Evolutionary conservation across 2,888 invertebrate species (phyloP).

Genomic region (Tachina lurida): DNA sequence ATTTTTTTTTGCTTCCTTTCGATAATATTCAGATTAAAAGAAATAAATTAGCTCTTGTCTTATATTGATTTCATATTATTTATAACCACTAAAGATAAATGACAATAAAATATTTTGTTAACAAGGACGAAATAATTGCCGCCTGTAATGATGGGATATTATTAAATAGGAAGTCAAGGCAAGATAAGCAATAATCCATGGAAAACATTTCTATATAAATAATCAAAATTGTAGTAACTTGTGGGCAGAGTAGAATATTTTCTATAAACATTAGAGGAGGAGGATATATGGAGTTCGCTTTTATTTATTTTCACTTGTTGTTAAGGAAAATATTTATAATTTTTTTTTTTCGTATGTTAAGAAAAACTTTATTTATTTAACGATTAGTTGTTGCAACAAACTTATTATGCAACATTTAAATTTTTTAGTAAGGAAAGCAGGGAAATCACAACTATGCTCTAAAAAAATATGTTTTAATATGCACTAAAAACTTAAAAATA

Average conservation of each 20-base stretch:
- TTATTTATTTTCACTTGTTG: too few species aligned
- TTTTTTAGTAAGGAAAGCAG: too few species aligned
- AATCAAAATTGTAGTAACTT: not conserved
- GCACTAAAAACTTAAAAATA: too few species aligned
- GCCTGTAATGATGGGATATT: not conserved
- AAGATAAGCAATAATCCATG: not conserved
- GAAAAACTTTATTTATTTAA: too few species aligned
- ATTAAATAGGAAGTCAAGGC: not conserved
- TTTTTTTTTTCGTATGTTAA: too few species aligned
- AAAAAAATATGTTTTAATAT: too few species aligned
- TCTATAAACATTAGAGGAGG: too few species aligned
- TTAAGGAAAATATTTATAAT: too few species aligned
- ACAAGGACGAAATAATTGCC: not conserved
- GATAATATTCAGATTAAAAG: slow-evolving; percentile 7
- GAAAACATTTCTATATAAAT: not conserved
- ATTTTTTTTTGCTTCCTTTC: not conserved
- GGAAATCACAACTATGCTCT: too few species aligned
- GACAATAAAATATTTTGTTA: not conserved
- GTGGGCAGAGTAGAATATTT: not conserved
- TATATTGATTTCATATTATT: slow-evolving; percentile 17
- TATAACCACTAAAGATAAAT: not conserved
- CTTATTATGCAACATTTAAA: too few species aligned
- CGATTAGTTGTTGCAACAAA: too few species aligned
- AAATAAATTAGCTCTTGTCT: slow-evolving; percentile 12
- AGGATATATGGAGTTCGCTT: too few species aligned